Base-by-base conservation (phyloP, 2,888 invertebrate species). In the Campoplex nolae region DNA sequence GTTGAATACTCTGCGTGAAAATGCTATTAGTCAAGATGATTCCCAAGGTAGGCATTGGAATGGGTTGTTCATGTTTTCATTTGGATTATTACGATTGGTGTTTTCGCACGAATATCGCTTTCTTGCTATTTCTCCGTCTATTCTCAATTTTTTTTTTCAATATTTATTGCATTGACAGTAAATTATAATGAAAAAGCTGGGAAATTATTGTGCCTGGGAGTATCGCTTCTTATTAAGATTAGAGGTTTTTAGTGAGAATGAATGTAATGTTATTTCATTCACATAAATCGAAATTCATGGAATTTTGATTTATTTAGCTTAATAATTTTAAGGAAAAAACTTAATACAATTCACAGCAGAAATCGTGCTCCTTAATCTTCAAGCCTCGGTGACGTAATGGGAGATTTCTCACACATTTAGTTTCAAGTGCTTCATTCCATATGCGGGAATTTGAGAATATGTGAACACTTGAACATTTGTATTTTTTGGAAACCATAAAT, bases 31-130 rank as follows among this genome's bases (percentile, higher is more conserved):
- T 67, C 82, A 87, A 54, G 84, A 87, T 23, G 83, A 85, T 56
- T 54, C 67, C 56, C 84, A 87, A 87, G 84, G 87, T 87, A 87
- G 67, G 87, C 62, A 84, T 82, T 77, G 9, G 18, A 80, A 73
- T 28, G 32, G 71, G 35, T 75, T 75, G 62, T 48, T 85, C 62
- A 23, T 67, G 38, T 51, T 3, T 13, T 45, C 23, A 28, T 85
- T 16, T 73, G 54, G 48, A 68, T 80, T 48, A 42, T 51, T 51
- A 32, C 38, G 51, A 71, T 48, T 48, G 28, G 23, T 58, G 35
- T 62, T 71, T 38, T 75, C 28, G 77, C 81, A 80, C 58, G 73
- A 28, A 56, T 62, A 23, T 76, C 45, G 51, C 42, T 73, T 67
- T 83, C 2, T 51, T 74, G 73, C 45, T 11, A 0, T 38, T 38